Percentiles rank a stretch among this genome's conserved stretches.
phyloP scores from a whole-genome alignment of 2,113 vertebrate species.

The Ramphastos sulfuratus region DNA sequence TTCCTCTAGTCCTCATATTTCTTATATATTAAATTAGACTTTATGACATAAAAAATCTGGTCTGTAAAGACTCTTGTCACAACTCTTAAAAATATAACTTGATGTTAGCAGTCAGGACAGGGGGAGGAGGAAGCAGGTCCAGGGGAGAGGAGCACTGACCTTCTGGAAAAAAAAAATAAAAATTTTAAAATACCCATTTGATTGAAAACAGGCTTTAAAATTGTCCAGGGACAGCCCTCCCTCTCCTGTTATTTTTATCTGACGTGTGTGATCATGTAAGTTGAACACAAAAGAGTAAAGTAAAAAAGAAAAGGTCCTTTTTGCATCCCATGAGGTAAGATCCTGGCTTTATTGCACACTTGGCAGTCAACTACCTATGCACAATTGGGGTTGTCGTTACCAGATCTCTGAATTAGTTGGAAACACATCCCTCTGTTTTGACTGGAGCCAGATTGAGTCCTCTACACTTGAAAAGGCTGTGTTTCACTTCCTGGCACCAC shows the following conservation, averaged over 20 bases:
- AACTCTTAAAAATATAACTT: neutral
- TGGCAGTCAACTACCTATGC: slow-evolving; percentile 6
- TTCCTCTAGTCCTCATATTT: neutral
- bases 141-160: neutral
- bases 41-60: neutral
- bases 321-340: neutral
- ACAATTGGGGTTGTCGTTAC: slow-evolving; percentile 27
- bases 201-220: slow-evolving; percentile 72
- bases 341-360: slow-evolving; percentile 12
- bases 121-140: neutral
- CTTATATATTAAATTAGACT: neutral
- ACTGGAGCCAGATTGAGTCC: slow-evolving; percentile 41
- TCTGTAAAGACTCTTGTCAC: neutral
- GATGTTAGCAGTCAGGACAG: neutral
- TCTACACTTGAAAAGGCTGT: slow-evolving; percentile 54
- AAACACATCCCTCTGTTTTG: slow-evolving; percentile 59
- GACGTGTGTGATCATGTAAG: neutral
- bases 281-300: neutral
- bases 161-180: neutral
- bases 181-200: neutral
- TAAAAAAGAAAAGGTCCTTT: neutral
- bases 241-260: fast-evolving
- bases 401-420: slow-evolving; percentile 7
- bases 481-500: slow-evolving; percentile 50
- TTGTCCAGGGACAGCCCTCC: neutral